Percentiles rank a stretch among this genome's conserved stretches.
Conservation (phyloP, 1,140 invertebrate genomes). For the Listronotus bonariensis region DNA sequence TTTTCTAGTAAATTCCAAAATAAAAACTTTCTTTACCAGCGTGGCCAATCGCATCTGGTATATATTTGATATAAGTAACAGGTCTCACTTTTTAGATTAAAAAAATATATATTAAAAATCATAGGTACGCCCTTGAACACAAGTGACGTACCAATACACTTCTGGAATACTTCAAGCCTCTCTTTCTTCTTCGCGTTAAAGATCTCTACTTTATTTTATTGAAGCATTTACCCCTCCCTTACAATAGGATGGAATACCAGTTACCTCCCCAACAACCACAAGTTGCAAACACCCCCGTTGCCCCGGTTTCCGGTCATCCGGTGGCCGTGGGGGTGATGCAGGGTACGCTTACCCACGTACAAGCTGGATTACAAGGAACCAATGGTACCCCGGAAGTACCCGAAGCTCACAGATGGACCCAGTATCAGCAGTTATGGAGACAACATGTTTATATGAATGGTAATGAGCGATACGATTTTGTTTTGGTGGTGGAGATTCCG, state of each 20-base stretch:
- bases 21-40: too few species aligned
- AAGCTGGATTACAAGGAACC: constrained; percentile 56
- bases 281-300: constrained; percentile 42
- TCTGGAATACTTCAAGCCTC: too few species aligned
- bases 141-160: too few species aligned
- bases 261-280: constrained; percentile 50
- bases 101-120: too few species aligned
- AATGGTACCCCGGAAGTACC: constrained; percentile 56
- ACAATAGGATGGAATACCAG: constrained; percentile 59
- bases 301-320: constrained; percentile 46
- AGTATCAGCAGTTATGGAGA: constrained; percentile 65
- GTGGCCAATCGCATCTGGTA: too few species aligned
- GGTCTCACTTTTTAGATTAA: too few species aligned
- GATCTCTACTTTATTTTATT: background rate
- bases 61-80: too few species aligned
- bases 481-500: too few species aligned
- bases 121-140: too few species aligned
- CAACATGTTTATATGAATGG: constrained; percentile 66
- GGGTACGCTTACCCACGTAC: constrained; percentile 55
- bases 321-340: constrained; percentile 55
- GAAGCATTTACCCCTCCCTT: constrained; percentile 23
- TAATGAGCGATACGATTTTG: constrained; percentile 43
- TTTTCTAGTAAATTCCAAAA: too few species aligned
- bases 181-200: too few species aligned
- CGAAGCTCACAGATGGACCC: constrained; percentile 60